Evolutionary conservation across 2,113 vertebrate species (phyloP).

Genomic region (Ovibos moschatus): DNA sequence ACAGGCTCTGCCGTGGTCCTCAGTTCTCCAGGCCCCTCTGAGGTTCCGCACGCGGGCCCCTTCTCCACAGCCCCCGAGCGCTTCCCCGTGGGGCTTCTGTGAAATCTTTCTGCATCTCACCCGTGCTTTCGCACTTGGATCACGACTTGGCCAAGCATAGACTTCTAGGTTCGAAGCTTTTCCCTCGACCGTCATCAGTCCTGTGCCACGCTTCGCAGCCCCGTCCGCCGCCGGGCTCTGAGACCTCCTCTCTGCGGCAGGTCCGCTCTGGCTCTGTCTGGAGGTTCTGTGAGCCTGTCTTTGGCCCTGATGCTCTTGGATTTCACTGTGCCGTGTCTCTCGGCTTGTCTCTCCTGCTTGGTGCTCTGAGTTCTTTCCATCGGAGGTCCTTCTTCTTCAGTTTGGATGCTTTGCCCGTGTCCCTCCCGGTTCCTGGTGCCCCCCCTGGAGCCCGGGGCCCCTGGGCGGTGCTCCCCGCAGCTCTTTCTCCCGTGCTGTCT

Average conservation of each 20-base stretch:
- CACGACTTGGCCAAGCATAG: neutral
- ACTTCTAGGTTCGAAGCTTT: neutral
- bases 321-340: neutral
- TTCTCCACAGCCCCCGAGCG: neutral
- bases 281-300: neutral
- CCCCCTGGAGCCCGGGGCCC: neutral
- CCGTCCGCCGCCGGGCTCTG: rapidly evolving
- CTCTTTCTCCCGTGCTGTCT: neutral
- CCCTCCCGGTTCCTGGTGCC: rapidly evolving
- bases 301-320: neutral
- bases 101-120: neutral
- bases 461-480: neutral
- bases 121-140: neutral
- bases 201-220: rapidly evolving
- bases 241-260: neutral
- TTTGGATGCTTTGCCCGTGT: rapidly evolving
- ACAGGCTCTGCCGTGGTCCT: neutral
- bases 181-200: rapidly evolving
- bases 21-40: neutral
- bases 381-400: no score
- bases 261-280: neutral
- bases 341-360: rapidly evolving
- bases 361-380: neutral
- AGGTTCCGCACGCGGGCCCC: neutral
- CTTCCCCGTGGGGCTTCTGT: neutral